phyloP scores from a whole-genome alignment of 2,888 invertebrate species.

The Agrotis ipsilon region DNA sequence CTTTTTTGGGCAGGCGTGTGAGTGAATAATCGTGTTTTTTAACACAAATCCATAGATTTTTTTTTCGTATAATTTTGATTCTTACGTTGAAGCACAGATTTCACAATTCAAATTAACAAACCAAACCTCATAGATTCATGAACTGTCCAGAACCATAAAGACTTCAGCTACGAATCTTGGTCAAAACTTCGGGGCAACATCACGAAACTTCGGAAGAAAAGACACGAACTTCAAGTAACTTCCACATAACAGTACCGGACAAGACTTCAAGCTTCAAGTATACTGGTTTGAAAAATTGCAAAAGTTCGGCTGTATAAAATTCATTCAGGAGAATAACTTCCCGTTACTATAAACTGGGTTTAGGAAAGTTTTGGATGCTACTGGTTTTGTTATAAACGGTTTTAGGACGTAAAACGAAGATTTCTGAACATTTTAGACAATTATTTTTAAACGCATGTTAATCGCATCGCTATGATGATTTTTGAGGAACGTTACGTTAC shows the following conservation, averaged over 20 bases:
- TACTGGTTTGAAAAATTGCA: slow-evolving; percentile 34
- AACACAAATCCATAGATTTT: too few species aligned
- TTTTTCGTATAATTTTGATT: too few species aligned
- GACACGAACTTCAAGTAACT: background rate
- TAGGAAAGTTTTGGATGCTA: slow-evolving; percentile 6
- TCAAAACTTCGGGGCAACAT: background rate
- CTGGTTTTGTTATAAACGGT: background rate
- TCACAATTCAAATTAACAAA: too few species aligned
- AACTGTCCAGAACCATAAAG: background rate
- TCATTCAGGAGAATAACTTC: slow-evolving; percentile 11
- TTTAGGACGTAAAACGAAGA: background rate
- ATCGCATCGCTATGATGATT: too few species aligned
- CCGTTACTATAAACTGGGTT: background rate
- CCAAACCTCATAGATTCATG: too few species aligned
- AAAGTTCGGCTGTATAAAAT: slow-evolving; percentile 20
- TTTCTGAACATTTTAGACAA: too few species aligned
- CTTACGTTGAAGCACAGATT: too few species aligned
- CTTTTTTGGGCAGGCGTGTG: too few species aligned
- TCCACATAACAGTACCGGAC: background rate
- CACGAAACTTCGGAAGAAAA: too few species aligned
- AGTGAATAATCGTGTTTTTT: too few species aligned
- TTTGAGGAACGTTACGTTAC: too few species aligned
- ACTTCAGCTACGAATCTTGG: background rate
- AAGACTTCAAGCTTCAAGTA: slow-evolving; percentile 26
- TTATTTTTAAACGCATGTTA: too few species aligned